Percentiles rank a stretch among this genome's conserved stretches.
Conservation (phyloP, 2,888 invertebrate genomes). For the Eilema depressum region DNA sequence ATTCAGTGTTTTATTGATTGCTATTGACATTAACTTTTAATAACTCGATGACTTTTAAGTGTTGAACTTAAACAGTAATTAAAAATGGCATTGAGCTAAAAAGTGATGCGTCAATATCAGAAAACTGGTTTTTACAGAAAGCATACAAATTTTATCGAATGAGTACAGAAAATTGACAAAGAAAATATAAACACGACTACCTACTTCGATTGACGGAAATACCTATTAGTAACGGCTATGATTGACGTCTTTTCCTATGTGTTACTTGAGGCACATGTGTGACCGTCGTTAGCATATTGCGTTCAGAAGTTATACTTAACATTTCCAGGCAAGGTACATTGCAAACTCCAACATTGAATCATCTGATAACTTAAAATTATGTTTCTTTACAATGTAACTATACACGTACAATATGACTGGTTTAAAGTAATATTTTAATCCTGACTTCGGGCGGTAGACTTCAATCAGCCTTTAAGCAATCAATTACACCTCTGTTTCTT, state of each 20-base stretch:
- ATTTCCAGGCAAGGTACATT: neutral
- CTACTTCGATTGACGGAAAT: neutral
- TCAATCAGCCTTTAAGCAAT: slow-evolving; percentile 37
- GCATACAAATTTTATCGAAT: too few species aligned
- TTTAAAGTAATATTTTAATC: neutral
- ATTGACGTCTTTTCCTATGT: neutral
- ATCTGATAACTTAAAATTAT: neutral
- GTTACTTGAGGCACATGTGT: neutral
- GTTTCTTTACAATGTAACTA: neutral
- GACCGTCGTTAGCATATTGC: neutral
- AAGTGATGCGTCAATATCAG: neutral
- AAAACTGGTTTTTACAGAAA: neutral
- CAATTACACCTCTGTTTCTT: slow-evolving; percentile 38
- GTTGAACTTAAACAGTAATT: neutral
- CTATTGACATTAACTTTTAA: slow-evolving; percentile 1
- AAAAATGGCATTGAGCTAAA: neutral
- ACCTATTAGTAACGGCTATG: neutral
- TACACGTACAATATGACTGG: neutral
- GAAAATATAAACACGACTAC: neutral
- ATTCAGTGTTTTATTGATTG: neutral
- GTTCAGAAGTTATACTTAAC: neutral
- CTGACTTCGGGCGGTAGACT: slow-evolving; percentile 19
- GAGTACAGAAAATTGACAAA: neutral
- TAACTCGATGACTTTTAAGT: neutral
- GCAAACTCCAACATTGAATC: neutral